Conservation (phyloP, 2,888 invertebrate species). For the Sphaerophoria rueppellii region DNA sequence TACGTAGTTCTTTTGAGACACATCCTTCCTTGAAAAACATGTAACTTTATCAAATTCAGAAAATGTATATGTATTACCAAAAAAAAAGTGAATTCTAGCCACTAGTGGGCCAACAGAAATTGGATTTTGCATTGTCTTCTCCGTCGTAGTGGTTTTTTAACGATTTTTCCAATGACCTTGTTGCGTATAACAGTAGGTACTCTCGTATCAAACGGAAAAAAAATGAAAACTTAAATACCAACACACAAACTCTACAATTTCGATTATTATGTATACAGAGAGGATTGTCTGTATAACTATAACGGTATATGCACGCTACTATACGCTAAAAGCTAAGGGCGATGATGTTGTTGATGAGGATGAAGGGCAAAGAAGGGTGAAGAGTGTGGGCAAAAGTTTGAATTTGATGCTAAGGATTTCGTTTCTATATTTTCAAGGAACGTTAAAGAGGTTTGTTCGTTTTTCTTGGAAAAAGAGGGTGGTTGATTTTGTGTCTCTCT, state of each 20-base stretch:
- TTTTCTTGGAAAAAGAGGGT: conserved; percentile 16
- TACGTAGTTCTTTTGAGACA: conserved; percentile 56
- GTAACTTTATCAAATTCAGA: conserved; percentile 61
- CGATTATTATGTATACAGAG: not conserved
- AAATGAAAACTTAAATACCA: conserved; percentile 42
- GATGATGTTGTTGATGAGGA: conserved; percentile 8
- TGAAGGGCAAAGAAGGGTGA: too few species aligned
- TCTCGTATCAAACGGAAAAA: conserved; percentile 42
- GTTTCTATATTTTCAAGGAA: conserved; percentile 20
- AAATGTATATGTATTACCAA: conserved; percentile 76
- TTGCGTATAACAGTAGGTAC: conserved; percentile 77
- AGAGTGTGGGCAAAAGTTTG: conserved; percentile 6
- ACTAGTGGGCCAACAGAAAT: conserved; percentile 68
- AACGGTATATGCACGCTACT: conserved; percentile 34
- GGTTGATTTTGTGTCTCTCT: conserved; percentile 10
- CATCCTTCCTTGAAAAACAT: conserved; percentile 53
- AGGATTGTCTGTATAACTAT: not conserved
- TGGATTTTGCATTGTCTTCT: conserved; percentile 55
- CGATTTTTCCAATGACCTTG: conserved; percentile 83
- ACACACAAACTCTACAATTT: conserved; percentile 23
- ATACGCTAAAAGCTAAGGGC: not conserved
- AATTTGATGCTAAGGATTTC: conserved; percentile 43
- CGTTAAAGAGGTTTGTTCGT: conserved; percentile 7
- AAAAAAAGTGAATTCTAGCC: conserved; percentile 27
- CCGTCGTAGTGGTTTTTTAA: conserved; percentile 76